Evolutionary conservation across 2,113 vertebrate genomes (phyloP).

Genomic region (Salvelinus namaycush): DNA sequence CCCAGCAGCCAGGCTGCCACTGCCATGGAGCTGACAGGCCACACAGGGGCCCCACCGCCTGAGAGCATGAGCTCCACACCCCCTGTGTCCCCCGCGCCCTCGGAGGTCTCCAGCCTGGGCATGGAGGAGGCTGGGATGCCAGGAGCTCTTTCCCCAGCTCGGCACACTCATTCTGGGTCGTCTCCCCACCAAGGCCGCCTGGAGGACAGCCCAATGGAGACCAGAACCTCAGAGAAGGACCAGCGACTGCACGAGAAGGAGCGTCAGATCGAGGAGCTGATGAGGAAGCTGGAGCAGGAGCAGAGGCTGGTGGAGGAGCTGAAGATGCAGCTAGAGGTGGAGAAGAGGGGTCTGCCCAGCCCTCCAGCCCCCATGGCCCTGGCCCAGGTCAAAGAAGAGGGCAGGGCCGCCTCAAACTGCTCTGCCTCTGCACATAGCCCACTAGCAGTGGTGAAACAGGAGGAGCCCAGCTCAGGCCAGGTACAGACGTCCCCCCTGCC

Average conservation of each 20-base stretch:
- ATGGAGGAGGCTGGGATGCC: constrained; percentile 76
- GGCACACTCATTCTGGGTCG: constrained; percentile 66
- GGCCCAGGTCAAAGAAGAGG: constrained; percentile 64
- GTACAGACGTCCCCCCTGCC: constrained; percentile 55
- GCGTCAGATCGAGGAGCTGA: constrained; percentile 93
- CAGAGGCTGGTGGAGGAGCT: constrained; percentile 93
- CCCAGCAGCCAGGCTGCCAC: constrained; percentile 47
- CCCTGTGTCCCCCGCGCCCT: constrained; percentile 85
- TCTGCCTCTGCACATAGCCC: constrained; percentile 25
- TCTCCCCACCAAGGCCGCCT: constrained; percentile 58
- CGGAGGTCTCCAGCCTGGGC: constrained; percentile 80
- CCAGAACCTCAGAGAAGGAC: constrained; percentile 82
- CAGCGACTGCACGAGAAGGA: constrained; percentile 94
- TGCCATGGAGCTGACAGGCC: constrained; percentile 54
- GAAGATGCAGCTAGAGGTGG: constrained; percentile 95
- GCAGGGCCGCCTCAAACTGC: constrained; percentile 45
- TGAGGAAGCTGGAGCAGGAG: constrained; percentile 91
- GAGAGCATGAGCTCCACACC: constrained; percentile 78
- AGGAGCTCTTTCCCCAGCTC: constrained; percentile 75
- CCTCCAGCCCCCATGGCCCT: constrained; percentile 18
- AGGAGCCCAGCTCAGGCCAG: constrained; percentile 45
- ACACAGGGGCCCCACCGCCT: constrained; percentile 67
- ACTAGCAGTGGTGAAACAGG: constrained; percentile 58
- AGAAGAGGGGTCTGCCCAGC: constrained; percentile 83
- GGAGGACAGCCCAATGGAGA: constrained; percentile 69